Base-by-base conservation (phyloP, 1,140 invertebrate genomes). In the Anoplolepis gracilipes region DNA sequence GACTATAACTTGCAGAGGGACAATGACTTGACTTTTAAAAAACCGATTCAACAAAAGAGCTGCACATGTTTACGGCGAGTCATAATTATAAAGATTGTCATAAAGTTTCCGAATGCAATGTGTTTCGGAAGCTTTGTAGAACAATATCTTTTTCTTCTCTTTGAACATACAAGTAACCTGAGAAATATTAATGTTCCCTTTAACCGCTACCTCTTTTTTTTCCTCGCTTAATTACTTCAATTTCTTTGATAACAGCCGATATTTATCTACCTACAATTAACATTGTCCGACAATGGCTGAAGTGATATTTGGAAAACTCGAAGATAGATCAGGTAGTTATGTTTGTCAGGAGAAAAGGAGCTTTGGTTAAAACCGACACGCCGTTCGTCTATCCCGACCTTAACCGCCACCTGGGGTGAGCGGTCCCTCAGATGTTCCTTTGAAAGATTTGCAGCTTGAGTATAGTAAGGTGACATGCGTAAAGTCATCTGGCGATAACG, bases 391-490 rank as follows among this genome's bases (percentile, higher is more conserved):
- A 33, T 82, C 19, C 28, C 53, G 36, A 4, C 13, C n/a, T n/a
- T 62, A 57, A 81, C 81, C 53, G 59, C 87, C 82, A 82, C 78
- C 78, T 82, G 78, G 86, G 64, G 65, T 69, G 90, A 88, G 90
- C 90, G 90, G 89, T 85, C 85, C 87, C 75, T 91, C 87, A 90
- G 90, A 91, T 89, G 90, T 91, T 85, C 85, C 89, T 89, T 91
- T 90, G 85, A 91, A 85, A 91, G 89, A 90, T 91, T 91, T 89
- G 89, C 90, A 87, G 89, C 89, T 88, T 81, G 85, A 82, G 85
- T 90, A 90, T 90, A 90, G 59, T 30, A 39, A 64, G 30, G 19
- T 64, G 57, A 77, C 42, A 57, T 85, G 84, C 88, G 86, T 90
- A 89, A 89, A 90, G 89, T 90, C 89, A 90, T 90, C 82, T 87